Percentiles rank a stretch among this genome's conserved stretches.
phyloP scores from a whole-genome alignment of 35 echinoderm and acorn worm species.

The Apostichopus japonicus region DNA sequence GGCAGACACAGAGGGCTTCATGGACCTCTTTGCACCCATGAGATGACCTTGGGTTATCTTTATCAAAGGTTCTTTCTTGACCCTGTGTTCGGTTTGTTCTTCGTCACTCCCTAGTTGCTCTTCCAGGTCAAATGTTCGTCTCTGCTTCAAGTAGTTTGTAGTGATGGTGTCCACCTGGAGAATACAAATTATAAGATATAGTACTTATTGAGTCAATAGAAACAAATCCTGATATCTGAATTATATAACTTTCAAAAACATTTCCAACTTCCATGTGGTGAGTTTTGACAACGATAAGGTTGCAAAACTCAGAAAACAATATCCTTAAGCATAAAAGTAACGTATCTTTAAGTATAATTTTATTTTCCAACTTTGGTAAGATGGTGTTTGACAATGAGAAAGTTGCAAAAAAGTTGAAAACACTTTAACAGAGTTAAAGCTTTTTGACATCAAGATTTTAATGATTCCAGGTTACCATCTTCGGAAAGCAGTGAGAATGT shows the following conservation, averaged over 20 bases:
- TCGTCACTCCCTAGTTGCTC: neutral
- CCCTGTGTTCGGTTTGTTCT: neutral
- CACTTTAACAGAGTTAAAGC: no score
- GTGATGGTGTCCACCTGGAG: neutral
- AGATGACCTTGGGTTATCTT: conserved; percentile 79
- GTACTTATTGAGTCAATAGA: no score
- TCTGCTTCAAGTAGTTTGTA: conserved; percentile 12
- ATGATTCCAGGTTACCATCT: no score
- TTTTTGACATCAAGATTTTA: no score
- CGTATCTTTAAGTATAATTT: no score
- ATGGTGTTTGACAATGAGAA: no score
- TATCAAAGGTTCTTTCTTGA: conserved; percentile 25
- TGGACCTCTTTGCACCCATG: conserved; percentile 57
- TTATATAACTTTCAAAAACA: neutral
- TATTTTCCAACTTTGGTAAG: no score
- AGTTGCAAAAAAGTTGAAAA: no score
- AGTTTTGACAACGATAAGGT: neutral
- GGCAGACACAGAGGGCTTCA: conserved; percentile 87
- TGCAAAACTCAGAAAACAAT: neutral
- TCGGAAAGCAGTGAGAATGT: no score
- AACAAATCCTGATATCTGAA: neutral
- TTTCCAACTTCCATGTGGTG: neutral
- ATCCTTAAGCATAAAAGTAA: no score
- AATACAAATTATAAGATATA: neutral
- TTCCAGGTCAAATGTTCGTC: neutral